phyloP scores from a whole-genome alignment of 2,797 vertebrate genomes.

The Erpetoichthys calabaricus region DNA sequence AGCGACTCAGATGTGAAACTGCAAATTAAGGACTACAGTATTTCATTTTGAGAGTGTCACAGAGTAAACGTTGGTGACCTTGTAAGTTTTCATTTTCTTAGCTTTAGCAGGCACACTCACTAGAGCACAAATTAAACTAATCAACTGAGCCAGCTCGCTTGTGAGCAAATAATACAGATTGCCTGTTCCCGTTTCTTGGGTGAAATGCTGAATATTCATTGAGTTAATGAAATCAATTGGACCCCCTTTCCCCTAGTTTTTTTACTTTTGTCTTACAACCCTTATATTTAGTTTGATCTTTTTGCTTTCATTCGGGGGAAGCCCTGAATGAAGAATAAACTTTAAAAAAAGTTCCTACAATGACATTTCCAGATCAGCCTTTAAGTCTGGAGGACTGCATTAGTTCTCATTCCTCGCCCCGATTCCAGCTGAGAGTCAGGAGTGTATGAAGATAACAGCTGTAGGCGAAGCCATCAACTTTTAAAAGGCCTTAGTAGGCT shows the following conservation, averaged over 20 bases:
- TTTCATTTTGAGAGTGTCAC: no score
- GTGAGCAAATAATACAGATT: no score
- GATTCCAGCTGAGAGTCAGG: conserved; percentile 45
- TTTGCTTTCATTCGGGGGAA: conserved; percentile 36
- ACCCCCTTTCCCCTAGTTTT: conserved; percentile 4
- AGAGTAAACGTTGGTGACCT: no score
- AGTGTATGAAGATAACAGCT: conserved; percentile 61
- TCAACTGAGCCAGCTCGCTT: no score
- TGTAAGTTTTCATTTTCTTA: no score
- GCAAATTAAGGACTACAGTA: no score
- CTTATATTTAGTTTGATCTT: conserved; percentile 40
- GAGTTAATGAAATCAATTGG: no score
- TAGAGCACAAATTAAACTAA: no score
- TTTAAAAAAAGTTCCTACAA: conserved; percentile 33
- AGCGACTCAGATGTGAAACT: no score
- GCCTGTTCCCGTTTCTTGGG: no score
- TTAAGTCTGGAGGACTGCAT: conserved; percentile 48
- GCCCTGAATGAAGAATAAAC: conserved; percentile 32
- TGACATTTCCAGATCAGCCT: conserved; percentile 52
- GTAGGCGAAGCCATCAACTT: conserved; percentile 23
- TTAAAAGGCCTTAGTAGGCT: conserved; percentile 7
- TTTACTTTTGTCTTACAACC: conserved; percentile 31
- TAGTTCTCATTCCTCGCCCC: conserved; percentile 51
- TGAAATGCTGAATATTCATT: no score
- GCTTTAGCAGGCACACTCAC: no score